Percentiles rank a stretch among this genome's conserved stretches.
phyloP scores from a whole-genome alignment of 1,140 invertebrate species.

The Hypsibius dujardini region DNA sequence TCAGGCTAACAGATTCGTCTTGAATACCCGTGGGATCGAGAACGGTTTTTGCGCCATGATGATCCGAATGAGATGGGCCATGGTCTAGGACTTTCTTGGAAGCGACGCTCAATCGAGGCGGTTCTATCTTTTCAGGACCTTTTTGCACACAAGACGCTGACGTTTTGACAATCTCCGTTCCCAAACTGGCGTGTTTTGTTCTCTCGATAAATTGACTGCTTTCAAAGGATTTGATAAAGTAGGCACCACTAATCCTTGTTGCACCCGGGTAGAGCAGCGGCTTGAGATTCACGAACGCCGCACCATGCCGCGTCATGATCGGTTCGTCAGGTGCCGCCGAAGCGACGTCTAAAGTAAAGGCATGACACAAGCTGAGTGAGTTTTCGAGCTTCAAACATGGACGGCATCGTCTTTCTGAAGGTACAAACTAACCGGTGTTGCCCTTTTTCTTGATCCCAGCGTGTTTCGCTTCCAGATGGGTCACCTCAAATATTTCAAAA shows the following conservation, averaged over 20 bases:
- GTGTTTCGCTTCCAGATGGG: background rate
- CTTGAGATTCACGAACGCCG: background rate
- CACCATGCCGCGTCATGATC: background rate
- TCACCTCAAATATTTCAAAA: conserved; percentile 8
- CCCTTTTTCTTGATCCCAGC: background rate
- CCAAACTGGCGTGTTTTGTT: background rate
- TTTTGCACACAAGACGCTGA: background rate
- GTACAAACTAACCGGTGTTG: too few species aligned
- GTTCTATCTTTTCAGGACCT: background rate
- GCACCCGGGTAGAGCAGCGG: background rate
- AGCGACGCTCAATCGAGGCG: background rate
- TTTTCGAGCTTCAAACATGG: too few species aligned
- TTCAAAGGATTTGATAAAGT: background rate
- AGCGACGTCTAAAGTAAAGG: background rate
- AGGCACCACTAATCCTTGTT: background rate
- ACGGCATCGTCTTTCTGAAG: too few species aligned
- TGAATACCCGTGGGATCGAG: too few species aligned
- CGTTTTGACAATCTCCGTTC: background rate
- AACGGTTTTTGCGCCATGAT: background rate
- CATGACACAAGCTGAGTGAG: too few species aligned
- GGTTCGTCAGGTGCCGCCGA: background rate
- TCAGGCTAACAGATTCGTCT: too few species aligned
- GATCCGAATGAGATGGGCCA: background rate
- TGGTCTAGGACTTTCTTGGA: background rate
- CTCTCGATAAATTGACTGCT: background rate